Conservation (phyloP, 2,797 vertebrate species). For the Periophthalmus magnuspinnatus region DNA sequence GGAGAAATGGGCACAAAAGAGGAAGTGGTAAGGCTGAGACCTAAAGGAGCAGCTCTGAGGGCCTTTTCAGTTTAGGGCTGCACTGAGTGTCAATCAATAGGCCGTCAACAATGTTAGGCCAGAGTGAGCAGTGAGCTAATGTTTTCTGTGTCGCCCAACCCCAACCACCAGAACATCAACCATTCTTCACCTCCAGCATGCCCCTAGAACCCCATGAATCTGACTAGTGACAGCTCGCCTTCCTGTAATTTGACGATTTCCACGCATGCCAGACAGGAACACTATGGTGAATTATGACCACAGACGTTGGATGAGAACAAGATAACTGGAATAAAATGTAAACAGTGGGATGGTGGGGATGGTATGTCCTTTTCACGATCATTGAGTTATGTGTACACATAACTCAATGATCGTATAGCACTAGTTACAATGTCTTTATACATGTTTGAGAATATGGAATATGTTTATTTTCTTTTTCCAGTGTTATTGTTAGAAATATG, state of each 20-base stretch:
- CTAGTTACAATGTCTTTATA: too few species aligned
- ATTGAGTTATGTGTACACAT: neutral
- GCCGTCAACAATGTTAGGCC: conserved; percentile 81
- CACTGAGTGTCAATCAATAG: conserved; percentile 73
- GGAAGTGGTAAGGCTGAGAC: conserved; percentile 53
- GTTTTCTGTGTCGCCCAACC: conserved; percentile 58
- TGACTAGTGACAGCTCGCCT: conserved; percentile 72
- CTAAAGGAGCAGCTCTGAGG: conserved; percentile 52
- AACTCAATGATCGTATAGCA: neutral
- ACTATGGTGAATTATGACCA: conserved; percentile 72
- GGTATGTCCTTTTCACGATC: neutral
- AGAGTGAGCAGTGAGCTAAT: conserved; percentile 60
- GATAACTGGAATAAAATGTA: conserved; percentile 61
- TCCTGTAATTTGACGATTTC: conserved; percentile 83
- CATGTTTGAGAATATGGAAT: neutral
- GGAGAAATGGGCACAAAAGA: conserved; percentile 63
- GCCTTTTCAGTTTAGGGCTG: conserved; percentile 65
- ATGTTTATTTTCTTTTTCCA: too few species aligned
- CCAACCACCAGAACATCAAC: conserved; percentile 44
- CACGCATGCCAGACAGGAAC: conserved; percentile 80
- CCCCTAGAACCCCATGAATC: conserved; percentile 73
- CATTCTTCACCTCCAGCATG: conserved; percentile 59
- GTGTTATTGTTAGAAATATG: too few species aligned
- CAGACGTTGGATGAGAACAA: conserved; percentile 72
- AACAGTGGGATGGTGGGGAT: conserved; percentile 32